These are phyloP conservation scores for Agrochola lychnidis DNA, from an alignment of 2,888 invertebrate genomes.

Conservation along the genomic window DNA sequence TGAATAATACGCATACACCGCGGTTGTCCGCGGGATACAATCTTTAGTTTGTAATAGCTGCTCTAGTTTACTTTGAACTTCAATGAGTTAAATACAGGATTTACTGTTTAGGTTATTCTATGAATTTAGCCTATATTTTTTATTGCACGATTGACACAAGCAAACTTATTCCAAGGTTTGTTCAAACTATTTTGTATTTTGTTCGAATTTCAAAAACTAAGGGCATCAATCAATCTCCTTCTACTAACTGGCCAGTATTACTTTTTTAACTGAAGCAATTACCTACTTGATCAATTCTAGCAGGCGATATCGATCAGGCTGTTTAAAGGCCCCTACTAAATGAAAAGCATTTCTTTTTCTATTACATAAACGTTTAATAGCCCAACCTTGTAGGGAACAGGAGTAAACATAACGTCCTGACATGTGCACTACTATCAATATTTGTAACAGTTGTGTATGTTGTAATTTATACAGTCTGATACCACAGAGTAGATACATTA, in stretches of 20 bases:
- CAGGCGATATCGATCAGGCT: constrained; percentile 24
- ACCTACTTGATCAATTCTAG: constrained; percentile 10
- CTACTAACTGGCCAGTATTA: background rate
- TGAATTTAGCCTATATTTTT: constrained; percentile 4
- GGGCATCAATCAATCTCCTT: background rate
- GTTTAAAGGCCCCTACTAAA: constrained; percentile 1
- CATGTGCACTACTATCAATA: constrained; percentile 60
- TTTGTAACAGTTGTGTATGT: constrained; percentile 62
- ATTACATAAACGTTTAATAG: constrained; percentile 47
- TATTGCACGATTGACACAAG: background rate
- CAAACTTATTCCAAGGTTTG: background rate
- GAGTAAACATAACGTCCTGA: constrained; percentile 48
- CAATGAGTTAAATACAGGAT: constrained; percentile 4
- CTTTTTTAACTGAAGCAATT: constrained; percentile 30
- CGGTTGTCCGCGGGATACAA: no score
- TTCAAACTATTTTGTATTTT: background rate
- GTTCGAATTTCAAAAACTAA: constrained; percentile 33
- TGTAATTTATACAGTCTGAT: constrained; percentile 6
- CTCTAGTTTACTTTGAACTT: no score
- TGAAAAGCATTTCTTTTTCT: constrained; percentile 43
- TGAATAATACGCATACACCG: no score
- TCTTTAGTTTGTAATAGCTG: no score
- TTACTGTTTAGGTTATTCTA: background rate
- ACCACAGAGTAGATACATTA: constrained; percentile 14
- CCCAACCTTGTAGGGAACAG: constrained; percentile 45